These are phyloP conservation scores for Bradypodion ventrale DNA, from an alignment of 2,797 vertebrate species.

Conservation along the genomic window DNA sequence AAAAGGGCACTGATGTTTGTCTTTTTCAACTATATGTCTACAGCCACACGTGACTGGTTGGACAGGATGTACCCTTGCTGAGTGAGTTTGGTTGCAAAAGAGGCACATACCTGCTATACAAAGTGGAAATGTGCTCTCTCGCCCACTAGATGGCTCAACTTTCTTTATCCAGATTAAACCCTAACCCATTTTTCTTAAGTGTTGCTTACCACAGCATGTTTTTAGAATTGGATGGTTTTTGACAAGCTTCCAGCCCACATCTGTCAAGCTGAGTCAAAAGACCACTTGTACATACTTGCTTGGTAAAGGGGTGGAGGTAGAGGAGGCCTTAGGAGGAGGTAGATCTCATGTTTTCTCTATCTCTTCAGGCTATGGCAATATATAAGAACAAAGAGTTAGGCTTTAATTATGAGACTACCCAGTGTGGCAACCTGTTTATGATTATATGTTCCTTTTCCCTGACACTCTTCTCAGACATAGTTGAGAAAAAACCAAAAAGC, in stretches of 20 bases:
- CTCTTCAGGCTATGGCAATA: conserved; percentile 5
- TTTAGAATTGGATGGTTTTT: conserved; percentile 1
- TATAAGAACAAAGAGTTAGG: not conserved
- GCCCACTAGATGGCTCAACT: not conserved
- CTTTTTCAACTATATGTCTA: not conserved
- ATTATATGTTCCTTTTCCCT: not conserved
- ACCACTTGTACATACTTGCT: conserved; percentile 27
- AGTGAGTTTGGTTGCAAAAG: not conserved
- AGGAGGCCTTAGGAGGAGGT: not conserved
- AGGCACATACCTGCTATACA: not conserved
- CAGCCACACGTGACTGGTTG: not conserved
- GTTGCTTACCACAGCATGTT: conserved; percentile 25
- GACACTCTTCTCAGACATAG: not conserved
- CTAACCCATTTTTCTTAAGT: conserved; percentile 13
- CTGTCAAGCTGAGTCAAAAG: conserved; percentile 28
- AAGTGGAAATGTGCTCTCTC: not conserved
- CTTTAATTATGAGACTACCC: not conserved
- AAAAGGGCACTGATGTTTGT: not conserved
- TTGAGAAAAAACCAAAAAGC: not conserved
- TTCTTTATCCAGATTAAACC: conserved; percentile 12
- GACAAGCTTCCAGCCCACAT: conserved; percentile 23
- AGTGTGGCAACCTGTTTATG: not conserved
- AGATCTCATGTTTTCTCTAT: not conserved
- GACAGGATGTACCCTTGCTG: not conserved
- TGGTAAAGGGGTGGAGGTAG: not conserved